Percentiles rank a stretch among this genome's conserved stretches.
Conservation (phyloP, 2,797 vertebrate genomes). For the Danio jaintianensis region DNA sequence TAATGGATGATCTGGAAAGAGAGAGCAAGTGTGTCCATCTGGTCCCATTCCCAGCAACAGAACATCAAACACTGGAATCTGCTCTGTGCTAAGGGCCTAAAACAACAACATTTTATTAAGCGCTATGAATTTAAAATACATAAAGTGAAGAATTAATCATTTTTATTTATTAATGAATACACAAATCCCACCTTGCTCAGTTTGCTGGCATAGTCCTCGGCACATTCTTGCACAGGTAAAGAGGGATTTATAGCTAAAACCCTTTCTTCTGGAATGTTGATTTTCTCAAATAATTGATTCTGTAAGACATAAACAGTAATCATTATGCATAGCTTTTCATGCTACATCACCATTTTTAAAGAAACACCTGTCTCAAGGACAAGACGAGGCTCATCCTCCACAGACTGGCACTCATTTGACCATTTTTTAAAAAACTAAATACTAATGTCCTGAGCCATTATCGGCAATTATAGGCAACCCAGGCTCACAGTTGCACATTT, state of each 20-base stretch:
- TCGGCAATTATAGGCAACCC: too few species aligned
- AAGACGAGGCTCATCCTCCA: too few species aligned
- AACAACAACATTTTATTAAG: constrained; percentile 14
- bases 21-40: constrained; percentile 94
- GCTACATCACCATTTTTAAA: not conserved
- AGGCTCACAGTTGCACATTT: too few species aligned
- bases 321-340: not conserved
- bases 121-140: not conserved
- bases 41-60: constrained; percentile 91
- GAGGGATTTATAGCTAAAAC: constrained; percentile 83
- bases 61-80: constrained; percentile 87
- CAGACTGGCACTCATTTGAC: too few species aligned
- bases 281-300: constrained; percentile 80
- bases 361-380: not conserved
- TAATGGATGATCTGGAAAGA: constrained; percentile 90
- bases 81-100: constrained; percentile 83
- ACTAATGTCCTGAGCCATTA: too few species aligned
- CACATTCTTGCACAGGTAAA: constrained; percentile 83
- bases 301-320: constrained; percentile 56
- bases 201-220: constrained; percentile 85
- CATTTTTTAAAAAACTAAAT: too few species aligned
- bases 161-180: too few species aligned
- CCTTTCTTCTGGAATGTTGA: constrained; percentile 82
- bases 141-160: too few species aligned
- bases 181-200: constrained; percentile 81